These are phyloP conservation scores for Peromyscus californicus DNA, from an alignment of 2,113 vertebrate genomes.

Conservation along the genomic window DNA sequence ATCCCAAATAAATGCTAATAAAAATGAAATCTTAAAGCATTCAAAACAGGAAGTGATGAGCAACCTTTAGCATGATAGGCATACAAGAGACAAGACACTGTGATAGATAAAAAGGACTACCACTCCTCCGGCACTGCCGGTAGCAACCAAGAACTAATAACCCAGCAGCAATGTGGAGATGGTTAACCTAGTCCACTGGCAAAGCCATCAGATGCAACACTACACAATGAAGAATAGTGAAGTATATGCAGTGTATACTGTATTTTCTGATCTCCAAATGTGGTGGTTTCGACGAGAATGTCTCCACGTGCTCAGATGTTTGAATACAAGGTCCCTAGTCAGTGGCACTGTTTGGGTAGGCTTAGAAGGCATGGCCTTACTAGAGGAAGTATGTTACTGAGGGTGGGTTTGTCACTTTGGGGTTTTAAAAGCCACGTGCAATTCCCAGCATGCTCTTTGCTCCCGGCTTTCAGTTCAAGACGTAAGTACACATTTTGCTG, in stretches of 20 bases:
- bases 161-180: neutral
- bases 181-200: neutral
- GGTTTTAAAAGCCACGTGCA: neutral
- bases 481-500: neutral
- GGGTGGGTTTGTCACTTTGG: neutral
- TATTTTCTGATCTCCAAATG: neutral
- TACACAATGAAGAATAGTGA: neutral
- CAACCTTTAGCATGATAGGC: neutral
- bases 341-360: neutral
- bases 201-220: neutral
- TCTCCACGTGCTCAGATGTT: neutral
- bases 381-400: neutral
- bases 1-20: neutral
- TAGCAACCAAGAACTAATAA: neutral
- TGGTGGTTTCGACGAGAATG: neutral
- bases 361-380: neutral
- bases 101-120: neutral
- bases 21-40: neutral
- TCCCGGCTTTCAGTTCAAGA: neutral
- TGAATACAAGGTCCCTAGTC: neutral
- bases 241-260: rapidly evolving
- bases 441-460: neutral
- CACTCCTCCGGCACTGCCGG: neutral
- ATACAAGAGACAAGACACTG: constrained; percentile 7
- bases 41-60: neutral